Base-by-base conservation (phyloP, 1,140 invertebrate species). In the Eueides isabella region DNA sequence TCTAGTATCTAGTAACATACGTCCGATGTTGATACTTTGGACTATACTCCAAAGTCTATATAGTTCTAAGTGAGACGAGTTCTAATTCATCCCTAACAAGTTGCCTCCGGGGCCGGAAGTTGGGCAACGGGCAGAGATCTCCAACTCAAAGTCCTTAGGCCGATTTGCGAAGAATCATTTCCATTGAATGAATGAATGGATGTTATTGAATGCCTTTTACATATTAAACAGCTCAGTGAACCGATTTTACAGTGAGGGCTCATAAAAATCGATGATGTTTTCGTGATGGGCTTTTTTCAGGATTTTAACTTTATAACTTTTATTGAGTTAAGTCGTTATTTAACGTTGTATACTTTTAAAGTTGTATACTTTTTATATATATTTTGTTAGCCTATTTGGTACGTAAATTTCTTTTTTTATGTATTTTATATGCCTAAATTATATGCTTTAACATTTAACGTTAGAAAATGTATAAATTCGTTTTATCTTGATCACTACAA, bases 31-130 rank as follows among this genome's bases (percentile, higher is more conserved):
- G 35, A 38, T 44, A 44, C 41, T 44, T 44, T 2, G 9, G 9
- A 26, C 7, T 55, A 55, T 26, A 55, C 19, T 63, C 33, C 9
- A 61, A 69, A 69, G 44, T 69, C n/a, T n/a, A 33, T 9, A 55
- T 33, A 64, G 19, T 30, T n/a, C 33, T 2, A 28, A 61, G 48
- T 71, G 62, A 19, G 68, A 55, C 61, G 26, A 71, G 23, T 71
- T 63, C 61, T 63, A 71, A 63, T 71, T 71, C 33, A 35, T 69
- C 44, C 11, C 61, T 71, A 71, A 71, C 61, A 71, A 71, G 61
- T 29, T 26, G 66, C 66, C 66, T 61, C 66, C 41, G 66, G 66
- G 26, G 33, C 14, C 64, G 67, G 61, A 71, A 64, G 48, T 63
- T 63, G 61, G 61, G 48, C 68, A 62, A 44, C 30, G 61, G 33